Evolutionary conservation across 2,113 vertebrate species (phyloP).

Genomic region (Orientallactaga bullata): DNA sequence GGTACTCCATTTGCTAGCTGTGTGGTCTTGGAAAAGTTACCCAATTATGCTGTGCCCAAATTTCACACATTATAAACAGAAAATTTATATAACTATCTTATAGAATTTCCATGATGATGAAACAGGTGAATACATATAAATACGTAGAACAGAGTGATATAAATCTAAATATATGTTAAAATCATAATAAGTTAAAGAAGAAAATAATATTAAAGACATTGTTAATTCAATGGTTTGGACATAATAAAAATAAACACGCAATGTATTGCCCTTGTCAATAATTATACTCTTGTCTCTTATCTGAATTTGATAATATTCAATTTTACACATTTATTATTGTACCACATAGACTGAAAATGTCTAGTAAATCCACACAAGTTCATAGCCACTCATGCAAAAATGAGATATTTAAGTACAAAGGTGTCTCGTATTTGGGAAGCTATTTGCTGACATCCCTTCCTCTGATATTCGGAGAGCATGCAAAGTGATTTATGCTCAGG

Average conservation of each 20-base stretch:
- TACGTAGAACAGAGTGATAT: not conserved
- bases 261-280: conserved; percentile 87
- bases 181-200: conserved; percentile 67
- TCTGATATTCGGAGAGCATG: conserved; percentile 86
- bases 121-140: not conserved
- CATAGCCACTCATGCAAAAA: conserved; percentile 86
- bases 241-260: conserved; percentile 86
- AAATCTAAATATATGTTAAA: conserved; percentile 16
- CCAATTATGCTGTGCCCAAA: not conserved
- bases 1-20: not conserved
- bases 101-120: not conserved
- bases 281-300: conserved; percentile 83
- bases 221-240: conserved; percentile 67
- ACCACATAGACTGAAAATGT: conserved; percentile 82
- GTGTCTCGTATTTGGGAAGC: conserved; percentile 85
- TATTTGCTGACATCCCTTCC: conserved; percentile 87
- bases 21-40: not conserved
- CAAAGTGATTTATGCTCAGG: conserved; percentile 84
- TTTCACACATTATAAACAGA: not conserved
- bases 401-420: conserved; percentile 89
- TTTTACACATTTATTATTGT: conserved; percentile 85
- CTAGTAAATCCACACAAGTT: conserved; percentile 86
- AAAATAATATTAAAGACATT: conserved; percentile 83
- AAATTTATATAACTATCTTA: not conserved
- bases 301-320: conserved; percentile 86